Conservation (phyloP, 2,797 vertebrate species). For the Sebastes minor region DNA sequence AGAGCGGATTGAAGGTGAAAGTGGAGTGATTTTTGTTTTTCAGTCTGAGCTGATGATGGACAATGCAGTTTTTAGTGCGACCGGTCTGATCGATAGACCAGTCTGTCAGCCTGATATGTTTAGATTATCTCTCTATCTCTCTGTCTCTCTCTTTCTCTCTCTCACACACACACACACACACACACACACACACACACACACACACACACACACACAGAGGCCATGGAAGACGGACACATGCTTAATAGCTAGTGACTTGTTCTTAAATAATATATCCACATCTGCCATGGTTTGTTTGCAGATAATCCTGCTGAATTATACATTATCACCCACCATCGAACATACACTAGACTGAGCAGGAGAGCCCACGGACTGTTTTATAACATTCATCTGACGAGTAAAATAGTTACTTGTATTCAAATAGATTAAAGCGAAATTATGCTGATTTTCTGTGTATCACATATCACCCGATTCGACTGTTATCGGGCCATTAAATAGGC, state of each 20-base stretch:
- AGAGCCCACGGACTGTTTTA: not conserved
- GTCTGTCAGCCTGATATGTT: slow-evolving; percentile 48
- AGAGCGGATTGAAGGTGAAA: slow-evolving; percentile 7
- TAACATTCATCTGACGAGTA: not conserved
- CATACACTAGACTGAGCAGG: slow-evolving; percentile 10
- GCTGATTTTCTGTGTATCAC: not conserved
- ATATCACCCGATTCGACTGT: too few relatives aligned
- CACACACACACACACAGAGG: slow-evolving; percentile 14
- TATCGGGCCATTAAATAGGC: too few relatives aligned
- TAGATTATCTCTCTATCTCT: not conserved
- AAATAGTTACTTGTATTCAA: not conserved
- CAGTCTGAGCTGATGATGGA: slow-evolving; percentile 16
- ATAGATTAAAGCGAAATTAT: not conserved
- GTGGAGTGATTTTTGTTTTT: slow-evolving; percentile 5
- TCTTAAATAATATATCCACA: slow-evolving; percentile 81
- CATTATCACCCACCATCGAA: slow-evolving; percentile 30
- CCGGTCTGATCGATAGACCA: slow-evolving; percentile 48
- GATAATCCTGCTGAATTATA: slow-evolving; percentile 71
- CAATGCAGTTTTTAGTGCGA: slow-evolving; percentile 17
- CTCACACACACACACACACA: slow-evolving; percentile 2
- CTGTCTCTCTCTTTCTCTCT: not conserved
- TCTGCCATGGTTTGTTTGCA: slow-evolving; percentile 78
- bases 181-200: slow-evolving; percentile 11
- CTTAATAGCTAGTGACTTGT: slow-evolving; percentile 75
- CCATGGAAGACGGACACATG: slow-evolving; percentile 62